These are phyloP conservation scores for Phrixothrix hirtus DNA, from an alignment of 2,888 invertebrate species.

Conservation along the genomic window DNA sequence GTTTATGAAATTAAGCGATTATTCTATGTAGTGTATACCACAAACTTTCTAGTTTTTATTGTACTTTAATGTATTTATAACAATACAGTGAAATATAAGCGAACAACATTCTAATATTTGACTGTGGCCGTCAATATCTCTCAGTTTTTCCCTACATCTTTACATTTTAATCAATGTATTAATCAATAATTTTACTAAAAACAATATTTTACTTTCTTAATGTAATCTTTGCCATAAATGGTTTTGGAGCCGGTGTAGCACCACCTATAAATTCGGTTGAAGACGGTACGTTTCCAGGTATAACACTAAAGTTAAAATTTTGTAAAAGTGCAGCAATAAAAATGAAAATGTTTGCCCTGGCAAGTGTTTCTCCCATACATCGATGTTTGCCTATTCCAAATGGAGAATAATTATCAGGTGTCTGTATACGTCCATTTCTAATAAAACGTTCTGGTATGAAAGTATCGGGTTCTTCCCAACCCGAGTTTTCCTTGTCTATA, in stretches of 20 bases:
- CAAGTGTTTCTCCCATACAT: slow-evolving; percentile 80
- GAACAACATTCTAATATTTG: no score
- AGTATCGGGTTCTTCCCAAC: slow-evolving; percentile 68
- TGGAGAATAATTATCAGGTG: slow-evolving; percentile 71
- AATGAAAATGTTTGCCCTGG: slow-evolving; percentile 77
- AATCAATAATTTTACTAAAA: not conserved
- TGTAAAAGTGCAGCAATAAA: slow-evolving; percentile 76
- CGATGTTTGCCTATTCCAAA: slow-evolving; percentile 80
- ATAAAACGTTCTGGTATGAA: slow-evolving; percentile 80
- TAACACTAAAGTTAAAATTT: slow-evolving; percentile 68
- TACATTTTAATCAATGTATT: not conserved
- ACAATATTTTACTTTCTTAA: slow-evolving; percentile 37
- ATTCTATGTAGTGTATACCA: no score
- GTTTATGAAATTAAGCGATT: no score
- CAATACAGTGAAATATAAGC: no score
- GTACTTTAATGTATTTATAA: no score
- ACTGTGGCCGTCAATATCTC: no score
- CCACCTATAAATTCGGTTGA: slow-evolving; percentile 73
- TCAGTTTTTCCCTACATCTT: no score
- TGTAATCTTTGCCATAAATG: slow-evolving; percentile 68
- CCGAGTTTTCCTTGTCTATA: slow-evolving; percentile 63
- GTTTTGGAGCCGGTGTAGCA: slow-evolving; percentile 75
- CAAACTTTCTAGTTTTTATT: no score
- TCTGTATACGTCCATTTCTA: slow-evolving; percentile 62
- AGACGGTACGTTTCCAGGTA: slow-evolving; percentile 67